Base-by-base conservation (phyloP, 2,888 invertebrate species). In the Chorisops tibialis region DNA sequence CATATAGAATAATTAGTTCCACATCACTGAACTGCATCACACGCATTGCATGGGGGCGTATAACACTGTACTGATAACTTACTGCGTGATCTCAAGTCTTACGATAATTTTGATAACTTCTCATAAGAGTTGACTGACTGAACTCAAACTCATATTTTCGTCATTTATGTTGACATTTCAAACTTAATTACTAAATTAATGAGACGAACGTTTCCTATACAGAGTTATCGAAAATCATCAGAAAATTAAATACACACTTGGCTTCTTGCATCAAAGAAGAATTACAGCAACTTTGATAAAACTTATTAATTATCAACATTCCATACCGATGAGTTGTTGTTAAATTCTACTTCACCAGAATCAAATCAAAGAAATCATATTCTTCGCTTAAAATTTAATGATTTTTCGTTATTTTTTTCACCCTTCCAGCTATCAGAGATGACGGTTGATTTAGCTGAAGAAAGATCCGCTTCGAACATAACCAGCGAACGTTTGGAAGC, bases 401-500 rank as follows among this genome's bases (percentile, higher is more conserved):
- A 45, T 45, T 45, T n/a, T 35, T 37, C 37, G 43, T 24, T 56
- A 12, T n/a, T 12, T 52, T 41, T 56, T 39, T 11, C 45, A 24
- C n/a, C 45, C 61, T 68, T 66, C 0, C 80, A 96, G 96, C 81
- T 96, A 74, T 91, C 93, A 71, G 96, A 96, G 79, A 87, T 96
- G 80, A 90, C 92, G 62, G 91, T 93, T 22, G 96, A 96, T 78
- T 81, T 95, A 68, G 87, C 92, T 2, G 96, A 96, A 75, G 96
- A 96, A 76, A 91, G 95, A 69, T 91, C 92, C 2, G 89, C 94
- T 3, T 89, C 94, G 4, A 90, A 90, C 12, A 83, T 93, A 68
- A 92, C 95, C 6, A 86, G 92, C 1, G 96, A 96, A 76, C 84
- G 95, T 61, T 85, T 96, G 58, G 94, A 96, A 75, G 90, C 91